A percentile compares a stretch with the other conserved stretches of the same genome.
These are phyloP conservation scores for Siniperca scherzeri DNA, from an alignment of 2,797 vertebrate species.

Conservation along the genomic window DNA sequence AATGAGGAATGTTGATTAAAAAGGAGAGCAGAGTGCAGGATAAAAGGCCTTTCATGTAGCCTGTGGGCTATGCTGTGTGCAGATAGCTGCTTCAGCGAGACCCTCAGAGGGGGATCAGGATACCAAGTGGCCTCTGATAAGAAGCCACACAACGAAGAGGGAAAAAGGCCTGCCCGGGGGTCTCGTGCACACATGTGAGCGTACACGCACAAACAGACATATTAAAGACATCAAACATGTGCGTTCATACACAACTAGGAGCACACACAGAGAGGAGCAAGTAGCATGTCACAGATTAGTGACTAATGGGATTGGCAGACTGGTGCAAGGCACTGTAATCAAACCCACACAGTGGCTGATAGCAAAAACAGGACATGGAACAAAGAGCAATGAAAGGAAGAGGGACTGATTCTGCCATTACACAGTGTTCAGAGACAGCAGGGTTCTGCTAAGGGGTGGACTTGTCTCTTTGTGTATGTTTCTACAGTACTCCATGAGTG, in stretches of 20 bases:
- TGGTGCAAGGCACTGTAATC: conserved; percentile 70
- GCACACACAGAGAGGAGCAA: conserved; percentile 57
- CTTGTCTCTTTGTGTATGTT: conserved; percentile 13
- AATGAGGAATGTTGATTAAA: conserved; percentile 79
- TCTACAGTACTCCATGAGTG: conserved; percentile 11
- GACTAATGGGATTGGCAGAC: conserved; percentile 82
- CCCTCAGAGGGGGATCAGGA: conserved; percentile 72
- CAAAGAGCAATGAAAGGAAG: conserved; percentile 74
- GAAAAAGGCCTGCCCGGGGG: conserved; percentile 50
- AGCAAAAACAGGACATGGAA: conserved; percentile 76
- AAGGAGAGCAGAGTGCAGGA: conserved; percentile 71
- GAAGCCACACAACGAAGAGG: conserved; percentile 55
- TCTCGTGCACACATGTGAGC: conserved; percentile 41
- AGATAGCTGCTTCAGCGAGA: conserved; percentile 76
- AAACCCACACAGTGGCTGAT: conserved; percentile 75
- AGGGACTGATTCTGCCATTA: conserved; percentile 73
- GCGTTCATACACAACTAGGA: conserved; percentile 48
- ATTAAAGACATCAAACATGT: conserved; percentile 66
- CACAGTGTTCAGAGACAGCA: conserved; percentile 67
- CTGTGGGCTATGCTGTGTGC: conserved; percentile 66
- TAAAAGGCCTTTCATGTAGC: conserved; percentile 77
- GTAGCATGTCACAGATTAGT: conserved; percentile 80
- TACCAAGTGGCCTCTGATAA: conserved; percentile 79
- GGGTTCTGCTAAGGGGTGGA: conserved; percentile 52
- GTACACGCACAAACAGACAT: conserved; percentile 54